Evolutionary conservation across 2,888 invertebrate genomes (phyloP).

Genomic region (Tanytarsus gracilentus): DNA sequence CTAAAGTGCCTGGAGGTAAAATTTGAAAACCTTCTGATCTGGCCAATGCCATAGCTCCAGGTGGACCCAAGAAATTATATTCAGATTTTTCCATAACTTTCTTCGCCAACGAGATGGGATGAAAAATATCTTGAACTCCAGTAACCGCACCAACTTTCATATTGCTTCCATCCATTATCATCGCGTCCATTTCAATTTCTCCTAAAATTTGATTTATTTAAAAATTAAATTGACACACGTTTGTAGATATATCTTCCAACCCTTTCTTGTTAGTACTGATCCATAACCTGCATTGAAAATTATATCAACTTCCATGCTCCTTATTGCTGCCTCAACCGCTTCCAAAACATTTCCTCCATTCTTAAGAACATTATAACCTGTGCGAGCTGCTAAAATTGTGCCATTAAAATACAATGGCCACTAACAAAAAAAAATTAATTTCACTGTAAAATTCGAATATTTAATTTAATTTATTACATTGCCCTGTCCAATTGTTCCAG

Average conservation of each 20-base stretch:
- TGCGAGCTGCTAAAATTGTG: conserved; percentile 52
- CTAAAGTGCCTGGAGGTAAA: conserved; percentile 51
- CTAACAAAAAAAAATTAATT: not conserved
- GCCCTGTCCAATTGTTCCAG: conserved; percentile 63
- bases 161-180: conserved; percentile 60
- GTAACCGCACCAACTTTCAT: conserved; percentile 61
- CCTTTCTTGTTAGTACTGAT: conserved; percentile 55
- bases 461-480: conserved; percentile 43
- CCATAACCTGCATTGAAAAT: conserved; percentile 76
- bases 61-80: conserved; percentile 60
- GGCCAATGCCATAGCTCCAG: conserved; percentile 62
- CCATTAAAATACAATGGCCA: conserved; percentile 55
- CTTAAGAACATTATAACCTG: conserved; percentile 51
- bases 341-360: conserved; percentile 54
- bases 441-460: too few species aligned
- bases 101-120: conserved; percentile 63
- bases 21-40: conserved; percentile 49
- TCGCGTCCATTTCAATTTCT: conserved; percentile 72
- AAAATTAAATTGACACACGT: too few species aligned
- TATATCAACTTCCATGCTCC: conserved; percentile 65
- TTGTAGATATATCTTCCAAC: too few species aligned
- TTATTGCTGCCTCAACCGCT: conserved; percentile 72
- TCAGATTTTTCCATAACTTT: conserved; percentile 60
- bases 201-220: too few species aligned
- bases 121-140: conserved; percentile 49